Base-by-base conservation (phyloP, 2,888 invertebrate species). In the Thymelicus lineola region DNA sequence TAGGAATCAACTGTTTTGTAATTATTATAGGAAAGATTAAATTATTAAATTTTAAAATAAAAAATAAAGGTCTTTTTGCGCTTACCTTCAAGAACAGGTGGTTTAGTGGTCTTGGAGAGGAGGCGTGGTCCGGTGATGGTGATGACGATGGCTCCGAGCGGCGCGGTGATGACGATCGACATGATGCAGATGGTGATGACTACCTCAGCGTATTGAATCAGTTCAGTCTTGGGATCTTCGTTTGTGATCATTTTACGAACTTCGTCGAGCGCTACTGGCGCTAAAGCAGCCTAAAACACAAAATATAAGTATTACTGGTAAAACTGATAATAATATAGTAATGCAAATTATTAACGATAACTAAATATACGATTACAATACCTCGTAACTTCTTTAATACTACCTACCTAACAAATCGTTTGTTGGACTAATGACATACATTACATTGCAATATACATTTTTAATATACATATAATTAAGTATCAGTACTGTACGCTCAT, bases 111-210 rank as follows among this genome's bases (percentile, higher is more conserved):
- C 87, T 97, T 97, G 20, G 96, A 97, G 36, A 98, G 93, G 10
- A 98, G 93, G 71, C 95, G 95, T 0, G 97, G 96, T 0, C 98
- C 98, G 0, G 96, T 93, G n/a, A 97, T 83, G 0, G 97, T 96
- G 75, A 98, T 97, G 69, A 97, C 87, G 73, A 98, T 96, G 15
- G 97, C 97, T 0, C 97, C 97, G 0, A 97, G 92, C 0, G 98
- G 97, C 0, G 97, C 98, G 0, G 98, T 97, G 71, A 98, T 88
- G 36, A 98, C 95, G 74, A 97, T 97, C 20, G 97, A 97, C 73
- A 98, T 90, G 35, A 98, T 96, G 82, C 97, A 96, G 69, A 97
- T 90, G 69, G 96, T 97, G 80, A 98, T 93, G 28, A 98, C 95
- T 62, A 94, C 95, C 71, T 96, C 94, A 0, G 96, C 97, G 83